phyloP scores from a whole-genome alignment of 1,140 invertebrate genomes.

The Hypsibius dujardini region DNA sequence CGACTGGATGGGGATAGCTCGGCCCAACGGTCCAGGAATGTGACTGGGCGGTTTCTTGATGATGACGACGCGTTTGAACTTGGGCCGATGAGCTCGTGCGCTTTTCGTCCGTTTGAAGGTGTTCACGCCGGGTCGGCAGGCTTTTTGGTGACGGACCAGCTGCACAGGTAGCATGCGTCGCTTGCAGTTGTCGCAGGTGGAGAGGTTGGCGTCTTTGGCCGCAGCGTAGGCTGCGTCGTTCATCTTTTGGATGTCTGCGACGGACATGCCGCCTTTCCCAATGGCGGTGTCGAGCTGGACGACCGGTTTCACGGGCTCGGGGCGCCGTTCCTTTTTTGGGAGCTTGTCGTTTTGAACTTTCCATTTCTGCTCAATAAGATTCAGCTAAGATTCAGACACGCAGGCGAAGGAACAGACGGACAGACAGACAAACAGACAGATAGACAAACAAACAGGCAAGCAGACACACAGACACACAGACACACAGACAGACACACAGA shows the following conservation, averaged over 20 bases:
- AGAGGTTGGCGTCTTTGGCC: conserved; percentile 9
- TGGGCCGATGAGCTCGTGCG: too few relatives aligned
- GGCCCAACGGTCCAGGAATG: too few relatives aligned
- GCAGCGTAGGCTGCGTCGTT: neutral
- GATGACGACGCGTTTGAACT: too few relatives aligned
- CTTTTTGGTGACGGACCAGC: conserved; percentile 10
- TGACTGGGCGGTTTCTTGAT: too few relatives aligned
- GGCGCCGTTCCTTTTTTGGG: conserved; percentile 40
- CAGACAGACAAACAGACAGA: too few relatives aligned
- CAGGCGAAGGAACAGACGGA: too few relatives aligned
- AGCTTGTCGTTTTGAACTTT: conserved; percentile 47
- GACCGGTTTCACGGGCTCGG: conserved; percentile 21
- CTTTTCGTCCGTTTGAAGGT: too few relatives aligned
- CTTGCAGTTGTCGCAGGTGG: neutral
- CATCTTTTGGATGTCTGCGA: neutral
- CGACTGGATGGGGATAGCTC: too few relatives aligned
- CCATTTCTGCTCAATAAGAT: conserved; percentile 46
- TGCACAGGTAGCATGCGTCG: neutral
- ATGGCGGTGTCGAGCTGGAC: neutral
- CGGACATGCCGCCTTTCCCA: neutral
- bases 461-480: too few relatives aligned
- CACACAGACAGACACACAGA: too few relatives aligned
- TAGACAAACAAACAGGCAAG: too few relatives aligned
- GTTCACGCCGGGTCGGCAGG: conserved; percentile 6
- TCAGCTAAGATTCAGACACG: too few relatives aligned